Conservation (phyloP, 2,888 invertebrate genomes). For the Ellobium chinense region DNA sequence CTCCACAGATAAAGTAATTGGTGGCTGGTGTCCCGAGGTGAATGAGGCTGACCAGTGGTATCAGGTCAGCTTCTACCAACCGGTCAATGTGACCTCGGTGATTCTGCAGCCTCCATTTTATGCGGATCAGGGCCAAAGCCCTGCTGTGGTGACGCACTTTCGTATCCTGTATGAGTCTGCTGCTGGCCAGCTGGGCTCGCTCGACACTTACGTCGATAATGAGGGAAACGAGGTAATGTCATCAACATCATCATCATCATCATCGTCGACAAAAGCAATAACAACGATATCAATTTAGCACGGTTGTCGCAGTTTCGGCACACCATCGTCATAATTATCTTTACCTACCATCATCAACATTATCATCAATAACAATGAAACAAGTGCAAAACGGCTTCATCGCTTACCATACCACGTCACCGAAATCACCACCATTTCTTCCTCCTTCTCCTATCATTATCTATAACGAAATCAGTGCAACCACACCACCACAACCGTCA, state of each 20-base stretch:
- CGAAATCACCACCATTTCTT: no score
- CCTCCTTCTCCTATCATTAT: no score
- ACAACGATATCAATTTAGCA: no score
- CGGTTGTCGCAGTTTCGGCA: no score
- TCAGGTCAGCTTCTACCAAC: slow-evolving; percentile 51
- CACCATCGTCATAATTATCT: not conserved
- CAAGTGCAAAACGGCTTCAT: not conserved
- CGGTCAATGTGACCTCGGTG: slow-evolving; percentile 48
- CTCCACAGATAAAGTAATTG: slow-evolving; percentile 48
- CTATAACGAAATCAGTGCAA: no score
- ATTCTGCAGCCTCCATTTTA: slow-evolving; percentile 49
- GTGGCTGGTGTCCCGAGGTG: slow-evolving; percentile 55
- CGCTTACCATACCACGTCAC: no score
- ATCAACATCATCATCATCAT: not conserved
- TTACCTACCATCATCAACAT: not conserved
- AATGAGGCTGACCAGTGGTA: slow-evolving; percentile 47
- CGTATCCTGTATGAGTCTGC: slow-evolving; percentile 51
- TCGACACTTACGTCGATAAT: slow-evolving; percentile 28
- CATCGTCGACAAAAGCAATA: not conserved
- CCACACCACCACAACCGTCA: not conserved
- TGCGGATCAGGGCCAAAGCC: not conserved
- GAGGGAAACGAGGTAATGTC: slow-evolving; percentile 17
- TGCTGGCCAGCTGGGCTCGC: slow-evolving; percentile 35
- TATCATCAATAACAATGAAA: not conserved
- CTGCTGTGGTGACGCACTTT: slow-evolving; percentile 47